Evolutionary conservation across 1,140 invertebrate genomes (phyloP).

Genomic region (Drosophila elegans): DNA sequence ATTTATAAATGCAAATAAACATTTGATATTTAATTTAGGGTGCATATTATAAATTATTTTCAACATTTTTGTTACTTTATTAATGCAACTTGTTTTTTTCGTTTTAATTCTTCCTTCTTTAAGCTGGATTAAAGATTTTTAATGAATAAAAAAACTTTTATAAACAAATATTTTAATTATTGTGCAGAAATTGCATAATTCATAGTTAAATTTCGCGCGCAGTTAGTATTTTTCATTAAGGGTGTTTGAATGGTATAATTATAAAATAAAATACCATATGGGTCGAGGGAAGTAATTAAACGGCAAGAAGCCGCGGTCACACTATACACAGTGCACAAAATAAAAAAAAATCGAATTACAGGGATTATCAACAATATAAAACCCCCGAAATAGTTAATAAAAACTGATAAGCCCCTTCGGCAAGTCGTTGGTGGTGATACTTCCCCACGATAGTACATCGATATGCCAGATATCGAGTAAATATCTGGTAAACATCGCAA

Average conservation of each 20-base stretch:
- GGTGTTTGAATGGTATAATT: neutral
- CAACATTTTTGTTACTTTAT: too few species aligned
- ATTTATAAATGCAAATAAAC: too few species aligned
- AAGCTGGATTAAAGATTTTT: too few species aligned
- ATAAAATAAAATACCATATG: too few species aligned
- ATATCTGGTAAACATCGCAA: constrained; percentile 37
- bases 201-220: neutral
- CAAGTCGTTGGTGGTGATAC: neutral
- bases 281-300: neutral
- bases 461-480: too few species aligned
- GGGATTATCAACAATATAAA: constrained; percentile 44
- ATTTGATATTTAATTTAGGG: too few species aligned
- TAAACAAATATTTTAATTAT: neutral
- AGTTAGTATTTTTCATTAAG: neutral
- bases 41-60: too few species aligned
- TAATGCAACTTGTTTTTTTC: too few species aligned
- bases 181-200: too few species aligned
- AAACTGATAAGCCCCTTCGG: neutral
- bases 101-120: too few species aligned
- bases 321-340: constrained; percentile 56
- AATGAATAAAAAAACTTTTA: too few species aligned
- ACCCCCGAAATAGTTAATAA: constrained; percentile 1
- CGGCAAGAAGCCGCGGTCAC: constrained; percentile 41
- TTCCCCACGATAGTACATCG: too few species aligned
- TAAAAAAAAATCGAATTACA: constrained; percentile 60